These are phyloP conservation scores for Pteronura brasiliensis DNA, from an alignment of 2,113 vertebrate genomes.

Conservation along the genomic window DNA sequence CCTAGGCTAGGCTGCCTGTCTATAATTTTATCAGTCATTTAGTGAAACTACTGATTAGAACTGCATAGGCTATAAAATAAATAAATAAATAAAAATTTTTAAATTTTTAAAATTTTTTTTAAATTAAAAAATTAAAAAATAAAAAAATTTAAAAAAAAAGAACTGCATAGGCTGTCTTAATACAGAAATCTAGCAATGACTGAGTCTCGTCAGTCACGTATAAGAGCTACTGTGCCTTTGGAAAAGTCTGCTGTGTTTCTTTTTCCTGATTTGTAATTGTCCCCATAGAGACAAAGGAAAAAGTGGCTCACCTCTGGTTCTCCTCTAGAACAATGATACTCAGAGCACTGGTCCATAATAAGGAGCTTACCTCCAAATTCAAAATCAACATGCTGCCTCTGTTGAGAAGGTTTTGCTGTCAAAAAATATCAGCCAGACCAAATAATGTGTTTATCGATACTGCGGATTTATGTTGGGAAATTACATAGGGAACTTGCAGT, in stretches of 20 bases:
- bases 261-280: not conserved
- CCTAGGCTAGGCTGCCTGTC: not conserved
- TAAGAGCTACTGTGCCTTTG: not conserved
- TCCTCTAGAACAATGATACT: not conserved
- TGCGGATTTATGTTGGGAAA: not conserved
- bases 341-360: not conserved
- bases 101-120: no score
- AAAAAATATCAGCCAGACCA: not conserved
- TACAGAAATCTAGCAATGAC: not conserved
- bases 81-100: no score
- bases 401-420: constrained; percentile 10
- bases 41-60: not conserved
- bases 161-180: not conserved
- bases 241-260: not conserved
- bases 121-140: no score
- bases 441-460: not conserved
- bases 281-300: not conserved
- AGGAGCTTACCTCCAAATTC: not conserved
- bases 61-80: not conserved
- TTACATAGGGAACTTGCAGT: not conserved
- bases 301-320: not conserved
- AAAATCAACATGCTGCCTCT: not conserved
- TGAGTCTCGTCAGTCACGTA: not conserved
- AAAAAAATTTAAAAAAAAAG: no score
- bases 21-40: not conserved